Conservation (phyloP, 2,113 vertebrate species). For the Otis tarda region DNA sequence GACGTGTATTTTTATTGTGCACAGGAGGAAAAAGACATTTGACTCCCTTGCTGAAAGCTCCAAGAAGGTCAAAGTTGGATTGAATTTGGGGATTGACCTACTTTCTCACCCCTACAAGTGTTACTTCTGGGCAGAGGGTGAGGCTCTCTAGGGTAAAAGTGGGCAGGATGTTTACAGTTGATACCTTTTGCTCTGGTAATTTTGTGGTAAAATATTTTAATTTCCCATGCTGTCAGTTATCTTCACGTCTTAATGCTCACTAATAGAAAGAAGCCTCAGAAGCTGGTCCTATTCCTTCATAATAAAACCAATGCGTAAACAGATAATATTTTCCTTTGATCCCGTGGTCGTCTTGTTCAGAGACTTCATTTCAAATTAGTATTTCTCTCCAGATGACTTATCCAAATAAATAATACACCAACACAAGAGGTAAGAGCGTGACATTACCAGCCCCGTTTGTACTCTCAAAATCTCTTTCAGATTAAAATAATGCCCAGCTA, state of each 20-base stretch:
- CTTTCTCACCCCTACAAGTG: background rate
- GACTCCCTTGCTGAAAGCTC: background rate
- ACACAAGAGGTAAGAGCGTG: background rate
- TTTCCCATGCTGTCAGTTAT: background rate
- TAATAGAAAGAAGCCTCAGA: background rate
- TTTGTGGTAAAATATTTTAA: background rate
- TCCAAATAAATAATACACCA: background rate
- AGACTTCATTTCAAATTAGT: background rate
- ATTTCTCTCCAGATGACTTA: background rate
- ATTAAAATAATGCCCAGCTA: background rate
- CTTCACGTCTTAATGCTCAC: background rate
- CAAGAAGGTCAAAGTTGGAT: background rate
- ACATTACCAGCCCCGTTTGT: background rate
- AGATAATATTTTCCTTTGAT: background rate
- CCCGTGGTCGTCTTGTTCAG: background rate
- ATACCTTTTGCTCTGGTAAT: background rate
- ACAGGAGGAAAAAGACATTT: background rate
- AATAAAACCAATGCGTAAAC: background rate
- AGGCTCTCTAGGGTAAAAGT: background rate
- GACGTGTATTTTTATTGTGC: background rate
- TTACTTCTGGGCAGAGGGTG: background rate
- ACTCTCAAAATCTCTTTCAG: background rate
- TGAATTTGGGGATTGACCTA: background rate
- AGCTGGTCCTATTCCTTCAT: background rate
- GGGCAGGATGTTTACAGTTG: background rate